These are phyloP conservation scores for Rhinophrynus dorsalis DNA, from an alignment of 2,797 vertebrate species.

Conservation along the genomic window DNA sequence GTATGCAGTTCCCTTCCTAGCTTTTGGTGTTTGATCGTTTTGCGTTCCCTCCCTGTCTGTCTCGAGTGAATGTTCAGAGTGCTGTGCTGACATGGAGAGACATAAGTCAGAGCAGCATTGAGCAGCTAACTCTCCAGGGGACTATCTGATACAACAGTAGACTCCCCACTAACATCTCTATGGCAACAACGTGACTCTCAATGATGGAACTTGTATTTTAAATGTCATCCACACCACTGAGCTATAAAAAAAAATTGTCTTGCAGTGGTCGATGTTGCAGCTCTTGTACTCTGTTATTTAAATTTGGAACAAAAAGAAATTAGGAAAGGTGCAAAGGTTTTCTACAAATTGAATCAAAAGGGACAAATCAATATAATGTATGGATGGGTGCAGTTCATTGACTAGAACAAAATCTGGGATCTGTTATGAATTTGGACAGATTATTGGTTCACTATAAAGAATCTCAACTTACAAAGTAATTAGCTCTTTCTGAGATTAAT, in stretches of 20 bases:
- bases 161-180: slow-evolving; percentile 59
- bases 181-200: slow-evolving; percentile 54
- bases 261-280: slow-evolving; percentile 11
- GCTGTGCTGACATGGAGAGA: slow-evolving; percentile 32
- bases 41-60: slow-evolving; percentile 6
- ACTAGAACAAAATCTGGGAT: too few species aligned
- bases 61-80: slow-evolving; percentile 10
- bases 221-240: slow-evolving; percentile 48
- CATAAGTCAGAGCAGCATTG: slow-evolving; percentile 40
- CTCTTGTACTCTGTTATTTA: slow-evolving; percentile 14
- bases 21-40: not conserved
- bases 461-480: too few species aligned
- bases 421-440: too few species aligned
- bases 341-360: too few species aligned
- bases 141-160: slow-evolving; percentile 38
- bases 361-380: too few species aligned
- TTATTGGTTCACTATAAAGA: too few species aligned
- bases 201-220: slow-evolving; percentile 54
- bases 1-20: not conserved
- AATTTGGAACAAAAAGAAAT: slow-evolving; percentile 19
- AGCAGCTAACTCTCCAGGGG: slow-evolving; percentile 14
- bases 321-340: slow-evolving; percentile 1
- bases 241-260: slow-evolving; percentile 30
- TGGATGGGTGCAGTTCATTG: too few species aligned
- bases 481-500: too few species aligned